These are phyloP conservation scores for Anoplophora glabripennis DNA, from an alignment of 1,140 invertebrate species.

Conservation along the genomic window DNA sequence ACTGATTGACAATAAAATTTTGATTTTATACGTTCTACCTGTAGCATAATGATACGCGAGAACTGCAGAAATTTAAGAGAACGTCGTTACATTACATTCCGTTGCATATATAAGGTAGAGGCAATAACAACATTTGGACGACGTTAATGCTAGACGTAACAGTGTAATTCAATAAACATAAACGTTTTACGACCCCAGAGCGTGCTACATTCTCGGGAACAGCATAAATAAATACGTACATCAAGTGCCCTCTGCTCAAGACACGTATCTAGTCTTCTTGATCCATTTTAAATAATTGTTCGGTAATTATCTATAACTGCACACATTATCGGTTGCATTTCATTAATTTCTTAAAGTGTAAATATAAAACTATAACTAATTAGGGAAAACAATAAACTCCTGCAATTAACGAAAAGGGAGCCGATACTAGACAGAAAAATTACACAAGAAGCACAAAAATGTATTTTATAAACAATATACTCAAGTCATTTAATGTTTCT, in stretches of 20 bases:
- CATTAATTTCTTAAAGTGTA: too few relatives aligned
- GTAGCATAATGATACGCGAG: background rate
- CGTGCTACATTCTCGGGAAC: constrained; percentile 24
- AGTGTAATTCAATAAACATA: constrained; percentile 43
- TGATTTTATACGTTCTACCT: constrained; percentile 1
- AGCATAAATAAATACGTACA: constrained; percentile 34
- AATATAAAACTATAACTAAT: too few relatives aligned
- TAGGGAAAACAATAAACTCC: too few relatives aligned
- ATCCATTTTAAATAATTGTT: too few relatives aligned
- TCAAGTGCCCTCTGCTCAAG: background rate
- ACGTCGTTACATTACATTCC: constrained; percentile 1
- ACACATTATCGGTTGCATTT: too few relatives aligned
- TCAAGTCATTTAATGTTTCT: too few relatives aligned
- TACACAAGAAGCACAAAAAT: too few relatives aligned
- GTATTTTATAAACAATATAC: too few relatives aligned
- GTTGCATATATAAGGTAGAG: constrained; percentile 15
- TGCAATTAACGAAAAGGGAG: too few relatives aligned
- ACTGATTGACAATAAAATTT: constrained; percentile 3
- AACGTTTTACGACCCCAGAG: constrained; percentile 37
- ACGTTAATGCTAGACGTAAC: constrained; percentile 40
- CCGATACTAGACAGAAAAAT: too few relatives aligned
- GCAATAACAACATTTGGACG: constrained; percentile 33
- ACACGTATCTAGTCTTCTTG: too few relatives aligned
- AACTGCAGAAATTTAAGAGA: background rate
- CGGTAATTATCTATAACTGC: too few relatives aligned